Base-by-base conservation (phyloP, 2,113 vertebrate genomes). In the Oxyruncus cristatus region DNA sequence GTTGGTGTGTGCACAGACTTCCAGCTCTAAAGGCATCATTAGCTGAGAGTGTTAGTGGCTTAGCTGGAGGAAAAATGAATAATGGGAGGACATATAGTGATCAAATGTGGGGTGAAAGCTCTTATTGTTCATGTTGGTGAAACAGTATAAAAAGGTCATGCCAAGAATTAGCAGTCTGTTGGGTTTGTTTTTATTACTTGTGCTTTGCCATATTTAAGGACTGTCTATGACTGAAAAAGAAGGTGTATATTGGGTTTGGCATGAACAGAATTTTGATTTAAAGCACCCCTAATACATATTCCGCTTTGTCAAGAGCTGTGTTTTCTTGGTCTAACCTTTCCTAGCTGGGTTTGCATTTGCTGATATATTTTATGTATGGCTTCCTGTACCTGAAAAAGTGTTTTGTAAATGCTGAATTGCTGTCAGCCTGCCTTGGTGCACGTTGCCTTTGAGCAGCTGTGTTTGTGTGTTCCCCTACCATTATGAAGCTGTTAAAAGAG, bases 401-500 rank as follows among this genome's bases (percentile, higher is more conserved):
- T 72, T 92, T 75, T 70, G 50, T 76, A 73, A 76, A 55, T 44
- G 74, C 9, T 35, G 3, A 77, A 21, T 56, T 26, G 76, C 75
- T 85, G 2, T 6, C 44, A 85, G 53, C 58, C 83, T 58, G 16
- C 28, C 66, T 75, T 33, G 7, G 30, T 83, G 80, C 73, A 55
- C 0, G 5, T 75, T 91, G n/a, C 67, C 9, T 3, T 39, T 50
- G 73, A 94, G 88, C 93, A 96, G 95, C 92, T 91, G 94, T 91
- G 76, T 88, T 88, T 91, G 79, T 95, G 72, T 66, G 55, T 85
- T 85, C 52, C 35, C 7, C 17, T 91, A 50, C 66, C 62, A 95
- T 80, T 92, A 85, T 68, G 59, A 53, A 85, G 90, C 74, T 93
- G 88, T 81, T 79, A 89, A 75, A 92, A 71, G 82, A 81, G 75